phyloP scores from a whole-genome alignment of 2,888 invertebrate genomes.

The Meta bourneti region DNA sequence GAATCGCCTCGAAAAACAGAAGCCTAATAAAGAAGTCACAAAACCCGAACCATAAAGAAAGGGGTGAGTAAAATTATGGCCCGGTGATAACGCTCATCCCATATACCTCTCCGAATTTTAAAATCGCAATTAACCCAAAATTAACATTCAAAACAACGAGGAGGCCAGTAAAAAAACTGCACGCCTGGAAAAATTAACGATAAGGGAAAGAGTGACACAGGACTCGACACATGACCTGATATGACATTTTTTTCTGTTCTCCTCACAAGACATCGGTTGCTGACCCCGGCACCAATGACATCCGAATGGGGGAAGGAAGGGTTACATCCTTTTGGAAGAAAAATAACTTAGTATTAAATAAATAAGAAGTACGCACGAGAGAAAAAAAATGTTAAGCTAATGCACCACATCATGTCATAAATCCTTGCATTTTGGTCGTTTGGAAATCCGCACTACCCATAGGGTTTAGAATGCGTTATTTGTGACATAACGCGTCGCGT shows the following conservation, averaged over 20 bases:
- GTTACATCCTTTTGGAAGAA: slow-evolving; percentile 58
- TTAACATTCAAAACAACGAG: slow-evolving; percentile 56
- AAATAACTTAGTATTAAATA: slow-evolving; percentile 47
- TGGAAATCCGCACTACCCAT: slow-evolving; percentile 18
- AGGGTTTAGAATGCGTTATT: slow-evolving; percentile 6
- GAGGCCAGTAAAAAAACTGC: not conserved
- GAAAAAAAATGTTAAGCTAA: slow-evolving; percentile 41
- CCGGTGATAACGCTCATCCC: slow-evolving; percentile 46
- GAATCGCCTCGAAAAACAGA: not conserved
- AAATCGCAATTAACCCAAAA: slow-evolving; percentile 69
- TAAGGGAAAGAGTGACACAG: slow-evolving; percentile 13
- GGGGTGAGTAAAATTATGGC: slow-evolving; percentile 35
- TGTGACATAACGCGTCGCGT: not conserved
- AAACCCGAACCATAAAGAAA: slow-evolving; percentile 4
- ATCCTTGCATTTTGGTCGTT: slow-evolving; percentile 47
- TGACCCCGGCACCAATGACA: slow-evolving; percentile 46
- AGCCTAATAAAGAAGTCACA: slow-evolving; percentile 46
- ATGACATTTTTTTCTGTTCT: slow-evolving; percentile 48
- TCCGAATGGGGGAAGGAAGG: not conserved
- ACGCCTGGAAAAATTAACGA: slow-evolving; percentile 13
- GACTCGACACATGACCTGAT: slow-evolving; percentile 18
- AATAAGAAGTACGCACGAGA: slow-evolving; percentile 21
- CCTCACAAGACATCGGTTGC: slow-evolving; percentile 20
- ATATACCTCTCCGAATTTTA: slow-evolving; percentile 64
- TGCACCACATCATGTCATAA: slow-evolving; percentile 37